Percentiles rank a stretch among this genome's conserved stretches.
phyloP scores from a whole-genome alignment of 2,888 invertebrate species.

The Aspidiotus rigidus region DNA sequence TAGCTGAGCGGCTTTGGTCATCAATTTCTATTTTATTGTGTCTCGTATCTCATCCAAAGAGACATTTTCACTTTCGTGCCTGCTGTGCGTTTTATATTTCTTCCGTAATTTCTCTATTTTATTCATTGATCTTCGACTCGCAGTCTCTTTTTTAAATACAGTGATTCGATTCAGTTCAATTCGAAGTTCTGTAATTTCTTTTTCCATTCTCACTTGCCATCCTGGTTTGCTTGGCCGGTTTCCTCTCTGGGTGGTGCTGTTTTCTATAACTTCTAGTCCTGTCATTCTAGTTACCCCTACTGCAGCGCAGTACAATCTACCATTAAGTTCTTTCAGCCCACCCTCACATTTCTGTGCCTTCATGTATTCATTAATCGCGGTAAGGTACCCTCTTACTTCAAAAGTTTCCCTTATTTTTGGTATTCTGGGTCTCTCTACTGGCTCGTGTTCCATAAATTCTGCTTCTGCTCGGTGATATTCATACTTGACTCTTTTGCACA shows the following conservation, averaged over 20 bases:
- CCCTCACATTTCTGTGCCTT: background rate
- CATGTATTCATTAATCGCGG: background rate
- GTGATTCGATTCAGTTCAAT: background rate
- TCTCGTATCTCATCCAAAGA: background rate
- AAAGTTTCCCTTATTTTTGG: background rate
- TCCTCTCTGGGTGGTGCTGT: background rate
- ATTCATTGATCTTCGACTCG: background rate
- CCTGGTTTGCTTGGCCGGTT: background rate
- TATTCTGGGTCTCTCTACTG: background rate
- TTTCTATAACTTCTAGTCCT: background rate
- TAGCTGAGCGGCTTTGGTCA: background rate
- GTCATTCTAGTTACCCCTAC: background rate
- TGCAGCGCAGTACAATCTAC: background rate
- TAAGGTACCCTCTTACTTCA: background rate
- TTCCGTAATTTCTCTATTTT: background rate
- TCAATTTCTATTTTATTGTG: background rate
- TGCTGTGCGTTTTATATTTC: background rate
- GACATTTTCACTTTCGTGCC: background rate
- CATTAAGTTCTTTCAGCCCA: background rate
- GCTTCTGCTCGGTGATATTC: constrained; percentile 1
- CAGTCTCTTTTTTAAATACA: background rate
- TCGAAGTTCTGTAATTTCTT: background rate
- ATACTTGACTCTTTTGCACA: background rate
- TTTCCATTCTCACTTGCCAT: background rate
- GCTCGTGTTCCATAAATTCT: background rate